phyloP scores from a whole-genome alignment of 2,113 vertebrate species.

The Recurvirostra avosetta region DNA sequence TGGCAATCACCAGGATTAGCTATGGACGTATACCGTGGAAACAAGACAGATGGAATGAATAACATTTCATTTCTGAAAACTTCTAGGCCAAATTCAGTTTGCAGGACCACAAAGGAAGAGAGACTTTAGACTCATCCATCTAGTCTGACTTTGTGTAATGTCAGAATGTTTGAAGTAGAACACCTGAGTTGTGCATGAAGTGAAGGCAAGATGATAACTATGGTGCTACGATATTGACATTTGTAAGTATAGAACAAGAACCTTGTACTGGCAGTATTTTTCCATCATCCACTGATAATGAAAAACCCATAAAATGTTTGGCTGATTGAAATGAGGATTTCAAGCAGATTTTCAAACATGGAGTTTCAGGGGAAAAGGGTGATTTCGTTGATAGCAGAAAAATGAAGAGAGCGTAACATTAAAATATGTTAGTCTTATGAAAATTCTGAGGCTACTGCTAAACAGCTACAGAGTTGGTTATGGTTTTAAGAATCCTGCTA shows the following conservation, averaged over 20 bases:
- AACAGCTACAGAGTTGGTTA: background rate
- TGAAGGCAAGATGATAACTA: background rate
- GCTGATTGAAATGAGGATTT: conserved; percentile 11
- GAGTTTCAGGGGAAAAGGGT: background rate
- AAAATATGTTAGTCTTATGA: background rate
- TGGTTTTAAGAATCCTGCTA: background rate
- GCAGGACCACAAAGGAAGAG: background rate
- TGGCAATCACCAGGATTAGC: background rate
- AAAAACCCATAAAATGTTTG: background rate
- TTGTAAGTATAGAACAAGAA: background rate
- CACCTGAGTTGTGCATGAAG: background rate
- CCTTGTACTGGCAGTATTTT: background rate
- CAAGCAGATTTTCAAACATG: background rate
- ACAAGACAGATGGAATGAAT: background rate
- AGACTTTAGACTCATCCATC: background rate
- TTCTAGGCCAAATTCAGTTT: background rate
- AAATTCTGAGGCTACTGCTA: background rate
- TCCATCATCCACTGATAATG: background rate
- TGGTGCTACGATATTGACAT: background rate
- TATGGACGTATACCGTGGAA: background rate
- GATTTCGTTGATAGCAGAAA: background rate
- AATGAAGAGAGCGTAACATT: background rate
- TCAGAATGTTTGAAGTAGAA: background rate
- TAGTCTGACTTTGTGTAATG: background rate
- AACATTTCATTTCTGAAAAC: background rate